A percentile compares a stretch with the other conserved stretches of the same genome.
Conservation (phyloP, 2,113 vertebrate genomes). For the Cephalopholis sonnerati region DNA sequence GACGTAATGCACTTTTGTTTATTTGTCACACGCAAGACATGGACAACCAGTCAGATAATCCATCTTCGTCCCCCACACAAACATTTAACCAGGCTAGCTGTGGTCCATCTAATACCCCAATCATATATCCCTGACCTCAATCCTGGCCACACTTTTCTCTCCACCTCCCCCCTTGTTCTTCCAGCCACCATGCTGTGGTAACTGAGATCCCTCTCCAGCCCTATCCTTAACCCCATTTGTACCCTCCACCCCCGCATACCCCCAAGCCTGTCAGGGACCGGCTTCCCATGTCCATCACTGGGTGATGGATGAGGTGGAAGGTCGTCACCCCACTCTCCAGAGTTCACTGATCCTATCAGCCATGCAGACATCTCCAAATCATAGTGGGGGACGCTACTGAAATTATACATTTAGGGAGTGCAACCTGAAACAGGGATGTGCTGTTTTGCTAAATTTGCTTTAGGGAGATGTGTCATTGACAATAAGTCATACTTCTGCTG, state of each 20-base stretch:
- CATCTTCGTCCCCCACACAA: constrained; percentile 57
- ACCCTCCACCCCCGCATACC: constrained; percentile 52
- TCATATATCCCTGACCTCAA: constrained; percentile 74
- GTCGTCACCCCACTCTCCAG: constrained; percentile 83
- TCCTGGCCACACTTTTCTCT: constrained; percentile 55
- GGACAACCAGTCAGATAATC: constrained; percentile 65
- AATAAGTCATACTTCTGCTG: constrained; percentile 1
- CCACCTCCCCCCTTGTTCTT: constrained; percentile 31
- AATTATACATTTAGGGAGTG: constrained; percentile 67
- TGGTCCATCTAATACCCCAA: constrained; percentile 73
- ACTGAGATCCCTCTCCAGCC: constrained; percentile 47
- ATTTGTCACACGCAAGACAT: constrained; percentile 29
- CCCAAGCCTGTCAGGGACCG: constrained; percentile 81
- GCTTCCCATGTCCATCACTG: constrained; percentile 88
- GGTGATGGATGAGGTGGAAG: constrained; percentile 89
- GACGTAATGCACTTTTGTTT: constrained; percentile 8
- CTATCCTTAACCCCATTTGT: constrained; percentile 74
- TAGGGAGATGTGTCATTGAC: constrained; percentile 11
- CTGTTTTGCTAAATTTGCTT: constrained; percentile 27
- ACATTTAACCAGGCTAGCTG: constrained; percentile 58
- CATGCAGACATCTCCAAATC: constrained; percentile 79
- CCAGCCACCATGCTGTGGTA: constrained; percentile 43
- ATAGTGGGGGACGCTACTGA: constrained; percentile 45
- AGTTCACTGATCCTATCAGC: constrained; percentile 84
- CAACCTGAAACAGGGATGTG: background rate